Evolutionary conservation across 2,888 invertebrate species (phyloP), one percentile per base, ranked within the genome.

Genomic region (Dexiosoma caninum): DNA sequence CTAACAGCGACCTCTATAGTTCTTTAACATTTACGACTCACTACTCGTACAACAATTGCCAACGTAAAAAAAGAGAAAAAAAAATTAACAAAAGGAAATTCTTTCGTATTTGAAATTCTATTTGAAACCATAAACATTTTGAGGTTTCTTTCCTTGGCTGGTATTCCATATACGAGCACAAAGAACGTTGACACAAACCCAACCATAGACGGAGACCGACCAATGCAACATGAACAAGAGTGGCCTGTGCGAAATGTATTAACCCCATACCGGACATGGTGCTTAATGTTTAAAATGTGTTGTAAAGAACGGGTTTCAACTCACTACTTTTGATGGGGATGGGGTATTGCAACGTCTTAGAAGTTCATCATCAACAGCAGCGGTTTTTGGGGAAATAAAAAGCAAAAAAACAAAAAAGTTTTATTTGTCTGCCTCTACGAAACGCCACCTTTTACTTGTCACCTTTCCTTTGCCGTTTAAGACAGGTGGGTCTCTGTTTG

Each of bases 401-500:
- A n/a, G 3, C 21, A 59, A 35, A 30, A n/a, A n/a, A n/a, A n/a
- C n/a, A n/a, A n/a, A n/a, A n/a, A n/a, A n/a, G n/a, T 23, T 59
- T 19, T 30, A 27, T 57, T 37, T 16, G 46, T 49, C 3, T 19
- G 44, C 46, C 35, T 55, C n/a, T 42, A n/a, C 16, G 5, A 5
- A 10, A 55, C 19, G 23, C 27, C 32, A 64, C 4, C n/a, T 21
- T n/a, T 16, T 46, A 37, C n/a, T 55, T 46, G 23, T 21, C 44
- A 44, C 37, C 69, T 27, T 37, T 53, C 16, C n/a, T 40, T 32
- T 7, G 12, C 27, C 35, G 40, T 49, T 53, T 71, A 9, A 67
- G 67, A 77, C 81, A 81, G 81, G 81, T 81, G 81, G 81, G 81
- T 81, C 57, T 76, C 37, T 49, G 69, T 67, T 27, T 16, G n/a